These are phyloP conservation scores for Leptinotarsa juncta DNA, from an alignment of 2,888 invertebrate genomes.

Conservation along the genomic window DNA sequence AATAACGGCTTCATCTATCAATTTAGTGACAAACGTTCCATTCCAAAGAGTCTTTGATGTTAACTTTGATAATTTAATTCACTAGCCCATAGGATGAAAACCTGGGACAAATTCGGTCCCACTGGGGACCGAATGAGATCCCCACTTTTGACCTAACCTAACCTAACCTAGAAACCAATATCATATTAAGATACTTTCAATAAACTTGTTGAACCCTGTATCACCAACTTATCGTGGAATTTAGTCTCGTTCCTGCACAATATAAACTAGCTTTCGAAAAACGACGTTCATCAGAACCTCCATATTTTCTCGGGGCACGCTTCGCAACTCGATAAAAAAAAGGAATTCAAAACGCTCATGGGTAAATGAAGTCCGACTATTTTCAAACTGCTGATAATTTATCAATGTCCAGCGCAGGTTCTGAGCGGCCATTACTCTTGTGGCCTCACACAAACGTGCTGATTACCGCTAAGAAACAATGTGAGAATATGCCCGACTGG, in stretches of 20 bases:
- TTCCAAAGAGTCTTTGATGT: no score
- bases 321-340: constrained; percentile 50
- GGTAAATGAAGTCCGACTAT: constrained; percentile 62
- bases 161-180: no score
- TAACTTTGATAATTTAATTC: no score
- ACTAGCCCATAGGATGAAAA: no score
- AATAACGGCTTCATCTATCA: no score
- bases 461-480: constrained; percentile 61
- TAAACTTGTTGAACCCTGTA: no score
- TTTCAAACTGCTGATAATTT: constrained; percentile 61
- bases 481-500: constrained; percentile 54
- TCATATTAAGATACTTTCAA: no score
- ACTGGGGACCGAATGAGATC: no score
- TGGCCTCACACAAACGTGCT: constrained; percentile 61
- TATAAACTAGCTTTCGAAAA: constrained; percentile 11
- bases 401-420: constrained; percentile 59
- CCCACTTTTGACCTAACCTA: no score
- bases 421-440: constrained; percentile 58
- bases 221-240: not conserved
- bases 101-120: no score
- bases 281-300: constrained; percentile 26
- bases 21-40: no score
- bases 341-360: constrained; percentile 59
- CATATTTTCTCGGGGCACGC: constrained; percentile 46
- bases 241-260: constrained; percentile 16